phyloP scores from a whole-genome alignment of 2,113 vertebrate genomes.

The Lichenostomus cassidix region DNA sequence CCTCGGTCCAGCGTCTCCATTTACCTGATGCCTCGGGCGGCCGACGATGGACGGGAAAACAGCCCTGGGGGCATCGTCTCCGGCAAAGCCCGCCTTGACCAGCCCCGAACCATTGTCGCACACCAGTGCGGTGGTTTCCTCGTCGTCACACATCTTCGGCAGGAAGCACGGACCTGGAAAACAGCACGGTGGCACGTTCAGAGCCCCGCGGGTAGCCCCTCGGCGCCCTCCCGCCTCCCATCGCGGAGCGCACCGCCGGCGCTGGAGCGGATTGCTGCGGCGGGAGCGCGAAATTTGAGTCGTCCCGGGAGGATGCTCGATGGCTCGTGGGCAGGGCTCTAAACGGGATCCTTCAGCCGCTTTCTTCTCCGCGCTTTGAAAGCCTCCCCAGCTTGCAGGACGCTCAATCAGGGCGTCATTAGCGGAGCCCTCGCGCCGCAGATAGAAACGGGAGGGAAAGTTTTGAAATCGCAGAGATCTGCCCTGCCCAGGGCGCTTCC shows the following conservation, averaged over 20 bases:
- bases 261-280: background rate
- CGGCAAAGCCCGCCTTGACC: constrained; percentile 97
- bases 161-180: constrained; percentile 54
- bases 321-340: background rate
- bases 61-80: constrained; percentile 95
- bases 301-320: background rate
- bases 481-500: background rate
- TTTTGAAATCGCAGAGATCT: background rate
- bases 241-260: background rate
- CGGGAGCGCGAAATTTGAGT: background rate
- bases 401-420: background rate
- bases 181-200: background rate
- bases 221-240: background rate
- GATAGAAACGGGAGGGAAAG: background rate
- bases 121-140: constrained; percentile 97
- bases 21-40: constrained; percentile 96
- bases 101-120: constrained; percentile 99
- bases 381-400: background rate
- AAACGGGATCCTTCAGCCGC: background rate
- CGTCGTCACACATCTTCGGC: constrained; percentile 93
- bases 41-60: constrained; percentile 99
- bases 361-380: background rate
- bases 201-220: background rate
- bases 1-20: background rate
- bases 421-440: background rate